Base-by-base conservation (phyloP, 2,888 invertebrate species). In the Automeris io region DNA sequence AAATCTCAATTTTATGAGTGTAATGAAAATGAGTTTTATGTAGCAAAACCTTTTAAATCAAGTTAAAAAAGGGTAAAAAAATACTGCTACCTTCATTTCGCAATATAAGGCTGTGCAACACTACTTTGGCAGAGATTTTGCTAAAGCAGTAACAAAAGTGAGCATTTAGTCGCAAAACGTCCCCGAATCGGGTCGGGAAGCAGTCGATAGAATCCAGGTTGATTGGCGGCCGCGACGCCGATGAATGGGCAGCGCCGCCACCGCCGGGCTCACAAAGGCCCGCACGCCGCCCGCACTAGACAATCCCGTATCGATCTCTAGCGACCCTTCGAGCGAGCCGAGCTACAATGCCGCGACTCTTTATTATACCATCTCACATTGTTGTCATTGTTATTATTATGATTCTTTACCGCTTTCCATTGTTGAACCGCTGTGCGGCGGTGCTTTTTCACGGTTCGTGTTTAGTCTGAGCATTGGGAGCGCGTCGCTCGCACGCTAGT, bases 321-420 rank as follows among this genome's bases (percentile, higher is more conserved):
- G 80, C 85, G 83, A 83, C 83, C 85, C 85, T 83, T 80, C 82
- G 80, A 78, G 74, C 73, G 70, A 76, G 64, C 81, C 79, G 80
- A 69, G 71, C 79, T 83, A 85, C 85, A 86, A 85, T 83, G 79
- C 80, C 82, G 78, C 71, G 70, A 78, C 82, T 85, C 85, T 85
- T 86, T 86, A 86, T 86, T 86, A 86, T 86, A 85, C 78, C 85
- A 86, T 86, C 86, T 85, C 85, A 86, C 85, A 86, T 86, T 86
- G 86, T 86, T 86, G 86, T 86, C 85, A 86, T 86, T 86, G 86
- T 86, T 86, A 86, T 86, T 86, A 85, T 86, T 86, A 86, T 86
- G 86, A 86, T 85, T 86, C 86, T 86, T 86, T 83, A 80, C 85
- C 85, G 86, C 86, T 86, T 86, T 86, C 83, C 85, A 86, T 86